These are phyloP conservation scores for Carabus problematicus DNA, from an alignment of 2,888 invertebrate species.

Conservation along the genomic window DNA sequence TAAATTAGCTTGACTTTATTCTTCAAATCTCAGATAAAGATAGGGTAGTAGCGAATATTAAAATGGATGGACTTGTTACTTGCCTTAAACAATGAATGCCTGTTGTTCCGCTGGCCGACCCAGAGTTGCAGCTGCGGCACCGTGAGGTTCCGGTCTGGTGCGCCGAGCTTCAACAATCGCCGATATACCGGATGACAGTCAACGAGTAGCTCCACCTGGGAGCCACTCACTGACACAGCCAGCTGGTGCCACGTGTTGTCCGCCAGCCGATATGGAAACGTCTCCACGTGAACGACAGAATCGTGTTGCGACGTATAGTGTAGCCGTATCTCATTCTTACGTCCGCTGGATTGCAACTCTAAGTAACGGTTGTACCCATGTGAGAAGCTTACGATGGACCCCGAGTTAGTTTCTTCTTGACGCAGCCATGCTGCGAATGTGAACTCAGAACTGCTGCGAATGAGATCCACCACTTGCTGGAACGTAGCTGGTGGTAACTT, in stretches of 20 bases:
- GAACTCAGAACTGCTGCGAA: conserved; percentile 78
- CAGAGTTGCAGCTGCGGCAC: conserved; percentile 78
- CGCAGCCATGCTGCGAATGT: conserved; percentile 78
- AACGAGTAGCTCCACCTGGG: conserved; percentile 82
- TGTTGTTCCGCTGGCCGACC: conserved; percentile 86
- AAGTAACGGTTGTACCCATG: conserved; percentile 85
- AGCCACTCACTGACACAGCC: conserved; percentile 83
- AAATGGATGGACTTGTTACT: conserved; percentile 50
- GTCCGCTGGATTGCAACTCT: conserved; percentile 90
- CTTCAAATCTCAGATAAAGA: no score
- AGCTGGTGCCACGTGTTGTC: conserved; percentile 89
- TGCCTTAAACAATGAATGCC: conserved; percentile 89
- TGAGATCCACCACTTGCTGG: conserved; percentile 71
- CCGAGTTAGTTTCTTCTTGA: conserved; percentile 83
- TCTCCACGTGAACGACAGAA: conserved; percentile 76
- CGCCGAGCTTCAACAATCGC: conserved; percentile 73
- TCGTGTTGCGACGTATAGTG: conserved; percentile 78
- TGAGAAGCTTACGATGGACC: conserved; percentile 83
- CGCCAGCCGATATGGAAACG: conserved; percentile 86
- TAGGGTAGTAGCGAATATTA: background rate
- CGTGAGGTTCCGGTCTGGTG: conserved; percentile 78
- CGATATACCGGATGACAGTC: conserved; percentile 88
- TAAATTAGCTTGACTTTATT: no score
- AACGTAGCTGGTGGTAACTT: conserved; percentile 74
- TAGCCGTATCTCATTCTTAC: conserved; percentile 84